Base-by-base conservation (phyloP, 2,113 vertebrate species). In the Microcebus ravelobensis region DNA sequence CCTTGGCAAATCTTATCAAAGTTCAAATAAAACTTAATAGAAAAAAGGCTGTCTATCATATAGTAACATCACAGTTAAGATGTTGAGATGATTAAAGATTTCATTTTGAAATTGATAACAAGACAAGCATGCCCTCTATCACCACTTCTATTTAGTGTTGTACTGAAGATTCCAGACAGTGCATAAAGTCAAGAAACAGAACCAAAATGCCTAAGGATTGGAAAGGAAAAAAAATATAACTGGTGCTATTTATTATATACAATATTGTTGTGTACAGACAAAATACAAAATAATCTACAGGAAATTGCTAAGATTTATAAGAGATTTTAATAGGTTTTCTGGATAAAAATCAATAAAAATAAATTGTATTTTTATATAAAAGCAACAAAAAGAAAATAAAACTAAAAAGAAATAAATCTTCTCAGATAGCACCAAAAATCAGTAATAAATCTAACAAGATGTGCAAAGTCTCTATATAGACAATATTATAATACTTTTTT, bases 221-320 rank as follows among this genome's bases (percentile, higher is more conserved):
- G 29, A 79, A 50, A n/a, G 3, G 21, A 86, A 79, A 77, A 65
- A 55, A 76, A 42, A 63, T 3, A 71, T 17, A 80, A 59, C 39
- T 80, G 13, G 39, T 59, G 14, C 65, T 73, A 73, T 94, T 81
- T 50, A 48, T 68, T 29, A 23, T 39, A 81, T 63, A 81, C 11
- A 2, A 61, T 63, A 88, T 31, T 63, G 4, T 25, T 61, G n/a
- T 82, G 2, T 82, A 52, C 27, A 65, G 55, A 71, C 5, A 71
- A 80, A 87, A 81, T 63, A 71, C 31, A 87, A 87, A 81, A 71
- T 71, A 93, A 80, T 50, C 10, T 79, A 68, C 29, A 57, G 65
- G 52, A 87, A 87, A 94, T 94, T 80, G 25, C 76, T 88, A 81
- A 55, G n/a, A 63, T 73, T 71, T 82, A 20, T 73, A 81, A 73